phyloP scores from a whole-genome alignment of 2,113 vertebrate species.

The Spea bombifrons region DNA sequence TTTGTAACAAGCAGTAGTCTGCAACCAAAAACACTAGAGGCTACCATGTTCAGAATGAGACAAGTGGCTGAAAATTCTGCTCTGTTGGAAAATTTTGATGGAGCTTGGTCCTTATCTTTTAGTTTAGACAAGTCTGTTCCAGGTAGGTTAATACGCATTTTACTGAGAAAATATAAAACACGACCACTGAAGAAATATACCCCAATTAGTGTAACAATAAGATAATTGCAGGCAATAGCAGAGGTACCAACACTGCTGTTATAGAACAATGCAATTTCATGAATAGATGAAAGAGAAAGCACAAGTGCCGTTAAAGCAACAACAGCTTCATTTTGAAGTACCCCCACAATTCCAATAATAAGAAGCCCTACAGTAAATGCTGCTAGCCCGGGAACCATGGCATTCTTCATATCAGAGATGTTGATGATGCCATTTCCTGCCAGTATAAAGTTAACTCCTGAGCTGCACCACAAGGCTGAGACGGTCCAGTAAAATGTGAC shows the following conservation, averaged over 20 bases:
- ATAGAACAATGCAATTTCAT: conserved; percentile 68
- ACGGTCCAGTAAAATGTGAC: conserved; percentile 72
- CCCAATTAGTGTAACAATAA: conserved; percentile 68
- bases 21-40: conserved; percentile 74
- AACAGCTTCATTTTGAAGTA: conserved; percentile 62
- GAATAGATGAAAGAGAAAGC: conserved; percentile 72
- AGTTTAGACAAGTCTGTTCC: conserved; percentile 55
- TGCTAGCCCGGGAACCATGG: conserved; percentile 74
- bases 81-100: background rate
- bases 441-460: conserved; percentile 72
- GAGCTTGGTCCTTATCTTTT: conserved; percentile 6
- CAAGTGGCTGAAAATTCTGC: conserved; percentile 53
- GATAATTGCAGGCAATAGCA: conserved; percentile 74
- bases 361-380: conserved; percentile 70
- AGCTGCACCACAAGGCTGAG: conserved; percentile 75
- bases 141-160: conserved; percentile 59
- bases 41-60: conserved; percentile 75
- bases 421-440: conserved; percentile 62
- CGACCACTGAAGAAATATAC: conserved; percentile 73
- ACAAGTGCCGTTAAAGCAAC: conserved; percentile 63
- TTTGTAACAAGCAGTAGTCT: conserved; percentile 71
- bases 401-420: conserved; percentile 48
- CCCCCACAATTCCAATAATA: conserved; percentile 61
- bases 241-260: conserved; percentile 63
- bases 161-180: conserved; percentile 61